phyloP scores from a whole-genome alignment of 1,140 invertebrate genomes.

The Holotrichia oblita region DNA sequence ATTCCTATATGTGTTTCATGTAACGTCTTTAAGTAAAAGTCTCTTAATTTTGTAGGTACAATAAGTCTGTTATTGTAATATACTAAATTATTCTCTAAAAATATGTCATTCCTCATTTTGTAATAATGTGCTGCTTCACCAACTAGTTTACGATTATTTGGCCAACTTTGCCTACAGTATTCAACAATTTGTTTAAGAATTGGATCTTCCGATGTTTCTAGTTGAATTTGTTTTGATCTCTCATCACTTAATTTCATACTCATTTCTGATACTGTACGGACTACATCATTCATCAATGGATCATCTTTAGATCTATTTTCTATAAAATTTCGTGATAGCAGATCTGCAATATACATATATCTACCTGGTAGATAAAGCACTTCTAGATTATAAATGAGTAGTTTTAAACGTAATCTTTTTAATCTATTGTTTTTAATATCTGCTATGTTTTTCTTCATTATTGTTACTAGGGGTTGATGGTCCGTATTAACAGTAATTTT shows the following conservation, averaged over 20 bases:
- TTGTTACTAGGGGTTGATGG: slow-evolving; percentile 31
- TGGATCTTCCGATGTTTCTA: slow-evolving; percentile 19
- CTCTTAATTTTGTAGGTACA: not conserved
- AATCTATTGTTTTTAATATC: slow-evolving; percentile 39
- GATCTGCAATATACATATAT: slow-evolving; percentile 39
- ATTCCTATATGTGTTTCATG: slow-evolving; percentile 38
- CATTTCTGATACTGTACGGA: not conserved
- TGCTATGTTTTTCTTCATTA: slow-evolving; percentile 29
- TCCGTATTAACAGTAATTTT: slow-evolving; percentile 17
- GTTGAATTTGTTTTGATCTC: slow-evolving; percentile 30
- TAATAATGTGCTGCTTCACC: not conserved
- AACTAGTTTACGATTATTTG: not conserved
- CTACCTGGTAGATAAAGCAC: slow-evolving; percentile 27
- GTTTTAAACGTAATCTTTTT: slow-evolving; percentile 35
- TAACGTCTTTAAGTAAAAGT: not conserved
- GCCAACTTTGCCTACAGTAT: not conserved
- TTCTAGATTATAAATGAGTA: slow-evolving; percentile 36
- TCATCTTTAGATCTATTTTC: not conserved
- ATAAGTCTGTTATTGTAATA: slow-evolving; percentile 23
- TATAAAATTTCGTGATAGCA: slow-evolving; percentile 23
- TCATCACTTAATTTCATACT: not conserved
- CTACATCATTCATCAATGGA: not conserved
- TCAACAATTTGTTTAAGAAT: not conserved
- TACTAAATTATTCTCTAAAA: not conserved
- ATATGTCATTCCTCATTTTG: slow-evolving; percentile 5